These are phyloP conservation scores for Catocala sponsa DNA, from an alignment of 2,888 invertebrate genomes.

Conservation along the genomic window DNA sequence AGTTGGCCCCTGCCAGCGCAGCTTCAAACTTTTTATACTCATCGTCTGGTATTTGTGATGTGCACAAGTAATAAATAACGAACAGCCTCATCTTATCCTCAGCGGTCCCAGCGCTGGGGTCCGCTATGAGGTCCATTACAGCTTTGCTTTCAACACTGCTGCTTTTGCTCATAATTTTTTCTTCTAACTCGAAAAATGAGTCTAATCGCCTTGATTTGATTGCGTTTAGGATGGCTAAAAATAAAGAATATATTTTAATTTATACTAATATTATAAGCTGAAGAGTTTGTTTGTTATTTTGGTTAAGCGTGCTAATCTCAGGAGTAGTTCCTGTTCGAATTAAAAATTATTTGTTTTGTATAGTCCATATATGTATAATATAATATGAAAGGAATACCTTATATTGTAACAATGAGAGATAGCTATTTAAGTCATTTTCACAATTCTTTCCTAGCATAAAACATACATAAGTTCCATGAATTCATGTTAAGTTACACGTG, in stretches of 20 bases:
- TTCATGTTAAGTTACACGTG: too few relatives aligned
- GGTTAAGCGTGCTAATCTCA: too few relatives aligned
- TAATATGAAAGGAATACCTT: too few relatives aligned
- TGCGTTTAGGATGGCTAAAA: slow-evolving; percentile 91
- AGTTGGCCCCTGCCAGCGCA: slow-evolving; percentile 93
- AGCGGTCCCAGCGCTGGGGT: slow-evolving; percentile 94
- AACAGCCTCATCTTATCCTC: slow-evolving; percentile 98
- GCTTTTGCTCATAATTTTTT: slow-evolving; percentile 97
- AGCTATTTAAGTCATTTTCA: too few relatives aligned
- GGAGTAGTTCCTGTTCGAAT: too few relatives aligned
- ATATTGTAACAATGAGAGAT: too few relatives aligned
- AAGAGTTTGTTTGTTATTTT: too few relatives aligned
- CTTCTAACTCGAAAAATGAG: slow-evolving; percentile 98
- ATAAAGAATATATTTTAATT: slow-evolving; percentile 2
- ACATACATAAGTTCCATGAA: too few relatives aligned
- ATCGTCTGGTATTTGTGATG: slow-evolving; percentile 92
- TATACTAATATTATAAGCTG: too few relatives aligned
- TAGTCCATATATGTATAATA: too few relatives aligned
- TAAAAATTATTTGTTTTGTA: too few relatives aligned
- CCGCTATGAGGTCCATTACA: slow-evolving; percentile 95
- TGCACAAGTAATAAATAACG: slow-evolving; percentile 97
- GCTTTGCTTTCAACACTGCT: slow-evolving; percentile 92
- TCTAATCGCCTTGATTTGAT: slow-evolving; percentile 97
- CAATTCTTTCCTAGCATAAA: too few relatives aligned
- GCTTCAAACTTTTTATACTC: slow-evolving; percentile 95